These are phyloP conservation scores for Plecotus auritus DNA, from an alignment of 2,113 vertebrate genomes.

Conservation along the genomic window DNA sequence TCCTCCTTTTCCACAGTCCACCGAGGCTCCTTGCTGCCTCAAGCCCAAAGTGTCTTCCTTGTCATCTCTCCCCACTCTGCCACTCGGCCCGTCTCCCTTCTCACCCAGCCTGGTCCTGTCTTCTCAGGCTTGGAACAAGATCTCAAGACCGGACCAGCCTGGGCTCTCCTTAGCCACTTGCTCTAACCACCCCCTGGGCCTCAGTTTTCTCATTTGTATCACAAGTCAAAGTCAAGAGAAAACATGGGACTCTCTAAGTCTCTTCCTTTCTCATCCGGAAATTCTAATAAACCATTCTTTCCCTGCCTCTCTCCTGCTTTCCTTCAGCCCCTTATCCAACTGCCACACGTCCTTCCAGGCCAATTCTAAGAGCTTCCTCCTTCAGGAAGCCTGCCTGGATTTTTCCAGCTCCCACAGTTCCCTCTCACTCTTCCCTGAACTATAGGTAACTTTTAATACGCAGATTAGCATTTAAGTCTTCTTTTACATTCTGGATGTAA, in stretches of 20 bases:
- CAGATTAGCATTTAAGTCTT: not conserved
- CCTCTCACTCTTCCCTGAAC: not conserved
- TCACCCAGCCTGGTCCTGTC: not conserved
- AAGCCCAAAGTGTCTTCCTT: not conserved
- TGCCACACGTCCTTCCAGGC: not conserved
- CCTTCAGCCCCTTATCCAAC: not conserved
- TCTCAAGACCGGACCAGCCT: not conserved
- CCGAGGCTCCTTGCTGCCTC: not conserved
- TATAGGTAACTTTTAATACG: not conserved
- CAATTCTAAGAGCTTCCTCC: not conserved
- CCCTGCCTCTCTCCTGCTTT: not conserved
- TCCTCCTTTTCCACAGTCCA: not conserved
- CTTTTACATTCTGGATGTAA: not conserved
- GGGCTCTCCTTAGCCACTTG: not conserved
- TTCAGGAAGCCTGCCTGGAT: not conserved
- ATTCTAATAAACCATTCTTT: not conserved
- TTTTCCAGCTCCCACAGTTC: not conserved
- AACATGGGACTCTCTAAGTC: not conserved
- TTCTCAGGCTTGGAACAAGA: not conserved
- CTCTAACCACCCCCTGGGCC: not conserved
- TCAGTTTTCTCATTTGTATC: not conserved
- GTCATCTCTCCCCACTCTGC: not conserved
- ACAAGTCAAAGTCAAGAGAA: not conserved
- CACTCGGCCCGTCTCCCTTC: not conserved
- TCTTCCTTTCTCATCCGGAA: not conserved